Conservation (phyloP, 2,113 vertebrate species). For the Dicerorhinus sumatrensis region DNA sequence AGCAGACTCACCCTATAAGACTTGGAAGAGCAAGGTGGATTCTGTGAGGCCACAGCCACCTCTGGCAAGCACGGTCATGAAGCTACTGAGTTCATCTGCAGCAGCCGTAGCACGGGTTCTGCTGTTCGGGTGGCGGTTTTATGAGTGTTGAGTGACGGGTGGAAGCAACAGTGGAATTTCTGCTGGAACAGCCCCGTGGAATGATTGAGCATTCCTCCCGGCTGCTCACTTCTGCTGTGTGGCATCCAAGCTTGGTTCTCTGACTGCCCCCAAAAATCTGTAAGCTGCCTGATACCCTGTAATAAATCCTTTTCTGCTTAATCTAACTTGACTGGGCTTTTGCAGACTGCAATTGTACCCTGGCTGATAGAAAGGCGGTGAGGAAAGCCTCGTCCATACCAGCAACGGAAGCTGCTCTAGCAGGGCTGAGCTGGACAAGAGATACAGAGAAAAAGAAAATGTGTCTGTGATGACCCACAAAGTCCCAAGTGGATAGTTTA, state of each 20-base stretch:
- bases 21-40: not conserved
- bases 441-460: not conserved
- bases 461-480: not conserved
- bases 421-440: not conserved
- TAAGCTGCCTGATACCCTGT: not conserved
- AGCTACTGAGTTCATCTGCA: not conserved
- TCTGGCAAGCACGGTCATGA: not conserved
- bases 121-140: not conserved
- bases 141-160: not conserved
- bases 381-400: not conserved
- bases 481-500: not conserved
- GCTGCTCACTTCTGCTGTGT: not conserved
- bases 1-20: not conserved
- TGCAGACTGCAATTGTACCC: not conserved
- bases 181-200: not conserved
- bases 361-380: not conserved
- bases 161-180: not conserved
- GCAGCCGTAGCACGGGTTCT: not conserved
- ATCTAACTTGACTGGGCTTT: not conserved
- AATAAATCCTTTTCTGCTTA: constrained; percentile 25
- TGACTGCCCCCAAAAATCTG: not conserved
- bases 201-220: not conserved
- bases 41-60: not conserved
- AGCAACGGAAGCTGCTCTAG: not conserved
- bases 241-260: not conserved